Percentiles rank a stretch among this genome's conserved stretches.
These are phyloP conservation scores for Pedetes capensis DNA, from an alignment of 2,113 vertebrate genomes.

Conservation along the genomic window DNA sequence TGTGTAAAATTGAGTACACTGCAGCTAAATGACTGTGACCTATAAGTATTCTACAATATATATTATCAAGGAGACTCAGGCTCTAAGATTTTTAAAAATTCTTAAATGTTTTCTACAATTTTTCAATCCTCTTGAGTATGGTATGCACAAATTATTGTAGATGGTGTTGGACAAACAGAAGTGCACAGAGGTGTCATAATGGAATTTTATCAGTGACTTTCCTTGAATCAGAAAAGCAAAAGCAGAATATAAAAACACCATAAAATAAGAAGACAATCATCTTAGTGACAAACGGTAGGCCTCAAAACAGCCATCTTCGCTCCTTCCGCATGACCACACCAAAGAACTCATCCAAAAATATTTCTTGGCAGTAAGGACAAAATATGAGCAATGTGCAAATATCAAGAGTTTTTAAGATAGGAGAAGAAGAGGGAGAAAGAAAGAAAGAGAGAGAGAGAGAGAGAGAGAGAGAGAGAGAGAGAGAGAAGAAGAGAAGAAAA, in stretches of 20 bases:
- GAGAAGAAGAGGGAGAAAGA: neutral
- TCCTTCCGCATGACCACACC: neutral
- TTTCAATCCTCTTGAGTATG: neutral
- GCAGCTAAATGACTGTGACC: neutral
- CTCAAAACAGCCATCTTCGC: neutral
- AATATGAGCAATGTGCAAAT: neutral
- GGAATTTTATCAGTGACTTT: neutral
- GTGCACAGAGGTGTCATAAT: neutral
- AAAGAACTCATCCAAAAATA: neutral
- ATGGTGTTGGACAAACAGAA: neutral
- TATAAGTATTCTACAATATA: neutral
- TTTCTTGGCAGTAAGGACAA: neutral
- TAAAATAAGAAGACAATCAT: neutral
- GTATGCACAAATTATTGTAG: neutral
- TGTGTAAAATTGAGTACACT: neutral
- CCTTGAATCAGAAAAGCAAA: neutral
- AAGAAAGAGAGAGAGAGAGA: too few relatives aligned
- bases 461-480: too few relatives aligned
- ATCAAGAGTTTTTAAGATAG: neutral
- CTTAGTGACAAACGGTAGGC: neutral
- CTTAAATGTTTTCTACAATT: neutral
- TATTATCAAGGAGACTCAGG: neutral
- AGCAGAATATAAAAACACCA: neutral
- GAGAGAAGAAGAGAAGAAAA: too few relatives aligned
- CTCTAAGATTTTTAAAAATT: neutral